A percentile compares a stretch with the other conserved stretches of the same genome.
phyloP scores from a whole-genome alignment of 2,113 vertebrate species.

The Perccottus glenii region DNA sequence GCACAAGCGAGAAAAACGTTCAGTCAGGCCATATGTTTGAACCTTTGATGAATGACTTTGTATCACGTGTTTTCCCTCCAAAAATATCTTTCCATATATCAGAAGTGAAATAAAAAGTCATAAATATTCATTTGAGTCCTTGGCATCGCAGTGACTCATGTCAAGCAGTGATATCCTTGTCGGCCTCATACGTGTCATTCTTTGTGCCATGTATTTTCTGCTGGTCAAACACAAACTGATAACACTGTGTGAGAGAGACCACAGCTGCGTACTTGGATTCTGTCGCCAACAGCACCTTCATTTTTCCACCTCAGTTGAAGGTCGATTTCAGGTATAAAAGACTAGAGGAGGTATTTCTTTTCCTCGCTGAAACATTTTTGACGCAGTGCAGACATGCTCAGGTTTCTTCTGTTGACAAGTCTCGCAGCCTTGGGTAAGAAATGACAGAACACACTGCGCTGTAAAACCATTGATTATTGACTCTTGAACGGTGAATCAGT shows the following conservation, averaged over 20 bases:
- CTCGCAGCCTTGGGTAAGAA: constrained; percentile 67
- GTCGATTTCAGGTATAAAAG: constrained; percentile 61
- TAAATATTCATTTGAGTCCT: neutral
- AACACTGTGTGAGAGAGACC: constrained; percentile 49
- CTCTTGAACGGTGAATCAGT: constrained; percentile 12
- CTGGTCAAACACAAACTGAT: constrained; percentile 30
- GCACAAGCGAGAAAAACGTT: neutral
- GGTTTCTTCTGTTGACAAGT: constrained; percentile 73
- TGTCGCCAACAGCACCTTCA: constrained; percentile 16
- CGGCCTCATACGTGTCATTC: constrained; percentile 20
- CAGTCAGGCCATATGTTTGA: neutral
- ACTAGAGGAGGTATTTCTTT: neutral
- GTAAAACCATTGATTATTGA: constrained; percentile 15
- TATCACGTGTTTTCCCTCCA: neutral
- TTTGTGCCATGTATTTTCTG: neutral
- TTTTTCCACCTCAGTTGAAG: constrained; percentile 33
- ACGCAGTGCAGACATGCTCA: constrained; percentile 76
- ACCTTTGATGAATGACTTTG: neutral
- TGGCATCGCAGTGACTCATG: constrained; percentile 11
- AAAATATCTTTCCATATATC: neutral
- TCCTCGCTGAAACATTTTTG: constrained; percentile 18
- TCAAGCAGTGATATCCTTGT: constrained; percentile 6
- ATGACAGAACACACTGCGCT: constrained; percentile 4
- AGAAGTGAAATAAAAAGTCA: neutral
- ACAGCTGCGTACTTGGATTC: constrained; percentile 49